Conservation (phyloP, 1,140 invertebrate genomes). For the Neodiprion virginianus region DNA sequence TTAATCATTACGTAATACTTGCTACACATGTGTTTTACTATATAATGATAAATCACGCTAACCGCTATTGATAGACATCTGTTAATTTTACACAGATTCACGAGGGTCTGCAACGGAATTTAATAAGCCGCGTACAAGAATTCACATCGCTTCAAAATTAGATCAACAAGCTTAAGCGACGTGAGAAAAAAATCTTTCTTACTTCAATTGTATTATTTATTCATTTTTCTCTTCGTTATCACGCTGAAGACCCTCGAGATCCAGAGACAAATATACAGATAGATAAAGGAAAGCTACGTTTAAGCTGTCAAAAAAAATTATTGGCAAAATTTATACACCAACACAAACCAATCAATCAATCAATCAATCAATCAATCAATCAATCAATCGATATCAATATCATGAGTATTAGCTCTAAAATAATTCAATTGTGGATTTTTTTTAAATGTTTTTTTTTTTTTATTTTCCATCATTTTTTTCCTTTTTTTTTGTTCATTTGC, state of each 20-base stretch:
- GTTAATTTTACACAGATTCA: not conserved
- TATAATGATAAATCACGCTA: not conserved
- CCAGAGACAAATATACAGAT: not conserved
- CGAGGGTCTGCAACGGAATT: not conserved
- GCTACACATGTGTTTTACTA: constrained; percentile 28
- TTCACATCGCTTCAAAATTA: too few relatives aligned
- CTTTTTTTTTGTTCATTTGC: not conserved
- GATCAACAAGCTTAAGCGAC: too few relatives aligned
- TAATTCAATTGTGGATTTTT: not conserved
- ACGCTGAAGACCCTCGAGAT: not conserved
- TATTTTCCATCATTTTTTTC: not conserved
- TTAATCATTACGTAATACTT: constrained; percentile 34
- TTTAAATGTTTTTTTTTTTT: not conserved
- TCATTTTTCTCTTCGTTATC: too few relatives aligned
- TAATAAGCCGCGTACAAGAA: not conserved
- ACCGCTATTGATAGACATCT: not conserved
- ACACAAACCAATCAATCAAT: too few relatives aligned
- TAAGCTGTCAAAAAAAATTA: constrained; percentile 6
- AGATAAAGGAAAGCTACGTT: constrained; percentile 5
- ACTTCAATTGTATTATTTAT: not conserved
- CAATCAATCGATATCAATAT: constrained; percentile 4
- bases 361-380: not conserved
- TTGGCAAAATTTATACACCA: not conserved
- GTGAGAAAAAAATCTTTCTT: not conserved
- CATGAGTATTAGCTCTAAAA: constrained; percentile 12